phyloP scores from a whole-genome alignment of 37 sponge, comb jelly and placozoan genomes.

The Theonella swinhoei region DNA sequence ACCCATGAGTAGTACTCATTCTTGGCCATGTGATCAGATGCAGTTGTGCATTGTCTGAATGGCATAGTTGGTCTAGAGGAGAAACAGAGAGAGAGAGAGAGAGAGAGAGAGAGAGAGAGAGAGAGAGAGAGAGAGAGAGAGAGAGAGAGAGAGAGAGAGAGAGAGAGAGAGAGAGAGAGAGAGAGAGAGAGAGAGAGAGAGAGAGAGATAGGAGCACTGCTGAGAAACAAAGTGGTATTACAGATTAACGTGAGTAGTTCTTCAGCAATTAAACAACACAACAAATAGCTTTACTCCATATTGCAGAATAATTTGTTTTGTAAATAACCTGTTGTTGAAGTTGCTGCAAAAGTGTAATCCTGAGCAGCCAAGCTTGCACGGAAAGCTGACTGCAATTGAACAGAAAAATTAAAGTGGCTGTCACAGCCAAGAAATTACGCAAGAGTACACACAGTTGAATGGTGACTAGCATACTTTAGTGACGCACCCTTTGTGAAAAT shows the following conservation, averaged over 20 bases:
- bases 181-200: too few species aligned
- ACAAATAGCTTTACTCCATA: too few species aligned
- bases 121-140: neutral
- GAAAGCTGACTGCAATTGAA: slow-evolving; percentile 9
- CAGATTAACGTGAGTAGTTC: too few species aligned
- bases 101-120: neutral
- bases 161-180: too few species aligned
- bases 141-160: too few species aligned
- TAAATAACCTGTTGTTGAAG: slow-evolving; percentile 58
- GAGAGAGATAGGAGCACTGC: too few species aligned
- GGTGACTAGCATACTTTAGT: too few species aligned
- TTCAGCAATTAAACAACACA: too few species aligned
- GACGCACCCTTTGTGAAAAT: too few species aligned
- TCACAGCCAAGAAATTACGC: neutral
- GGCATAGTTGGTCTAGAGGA: slow-evolving; percentile 30
- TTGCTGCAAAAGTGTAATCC: slow-evolving; percentile 55
- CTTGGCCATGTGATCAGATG: slow-evolving; percentile 41
- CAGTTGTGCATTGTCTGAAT: slow-evolving; percentile 44
- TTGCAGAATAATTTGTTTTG: too few species aligned
- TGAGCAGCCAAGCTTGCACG: slow-evolving; percentile 55
- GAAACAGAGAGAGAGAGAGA: neutral
- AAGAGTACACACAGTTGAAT: too few species aligned
- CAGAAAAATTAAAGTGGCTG: neutral
- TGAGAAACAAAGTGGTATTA: too few species aligned
- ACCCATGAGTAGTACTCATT: slow-evolving; percentile 36